Conservation (phyloP, 2,888 invertebrate genomes). For the Eristalis intricaria region DNA sequence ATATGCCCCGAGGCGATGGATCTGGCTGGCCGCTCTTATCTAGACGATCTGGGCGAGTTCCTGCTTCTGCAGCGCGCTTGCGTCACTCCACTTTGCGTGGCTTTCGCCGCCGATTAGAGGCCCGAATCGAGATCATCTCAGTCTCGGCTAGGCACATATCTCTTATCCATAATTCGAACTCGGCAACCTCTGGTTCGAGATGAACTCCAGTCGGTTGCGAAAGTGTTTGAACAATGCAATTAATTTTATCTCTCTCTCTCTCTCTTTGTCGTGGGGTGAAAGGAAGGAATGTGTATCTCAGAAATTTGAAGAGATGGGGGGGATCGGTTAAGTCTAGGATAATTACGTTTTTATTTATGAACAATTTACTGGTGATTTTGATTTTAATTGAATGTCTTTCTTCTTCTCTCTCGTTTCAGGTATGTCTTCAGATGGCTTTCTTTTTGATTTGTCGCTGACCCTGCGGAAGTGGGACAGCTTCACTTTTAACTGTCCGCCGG, state of each 20-base stretch:
- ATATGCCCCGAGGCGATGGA: constrained; percentile 47
- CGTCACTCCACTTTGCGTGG: not conserved
- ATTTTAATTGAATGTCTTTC: constrained; percentile 7
- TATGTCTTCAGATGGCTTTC: constrained; percentile 26
- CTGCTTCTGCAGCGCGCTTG: not conserved
- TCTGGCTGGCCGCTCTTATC: constrained; percentile 7
- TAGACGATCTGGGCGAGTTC: constrained; percentile 24
- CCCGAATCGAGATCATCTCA: constrained; percentile 59
- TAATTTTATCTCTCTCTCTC: not conserved
- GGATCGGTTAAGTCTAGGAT: not conserved
- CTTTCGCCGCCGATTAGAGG: constrained; percentile 45
- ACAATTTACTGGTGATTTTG: not conserved
- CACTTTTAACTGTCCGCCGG: not conserved
- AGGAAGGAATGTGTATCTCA: no score
- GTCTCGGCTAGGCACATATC: constrained; percentile 22
- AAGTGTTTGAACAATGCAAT: constrained; percentile 31
- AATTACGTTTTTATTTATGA: constrained; percentile 31
- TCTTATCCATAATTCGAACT: not conserved
- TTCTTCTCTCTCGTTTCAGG: constrained; percentile 32
- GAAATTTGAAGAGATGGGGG: not conserved
- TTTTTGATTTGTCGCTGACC: not conserved
- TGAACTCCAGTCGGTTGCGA: constrained; percentile 16
- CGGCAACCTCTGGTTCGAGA: not conserved
- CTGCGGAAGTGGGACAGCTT: not conserved
- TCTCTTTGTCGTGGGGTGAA: constrained; percentile 20